Evolutionary conservation across 2,113 vertebrate species (phyloP).

Genomic region (Rana temporaria): DNA sequence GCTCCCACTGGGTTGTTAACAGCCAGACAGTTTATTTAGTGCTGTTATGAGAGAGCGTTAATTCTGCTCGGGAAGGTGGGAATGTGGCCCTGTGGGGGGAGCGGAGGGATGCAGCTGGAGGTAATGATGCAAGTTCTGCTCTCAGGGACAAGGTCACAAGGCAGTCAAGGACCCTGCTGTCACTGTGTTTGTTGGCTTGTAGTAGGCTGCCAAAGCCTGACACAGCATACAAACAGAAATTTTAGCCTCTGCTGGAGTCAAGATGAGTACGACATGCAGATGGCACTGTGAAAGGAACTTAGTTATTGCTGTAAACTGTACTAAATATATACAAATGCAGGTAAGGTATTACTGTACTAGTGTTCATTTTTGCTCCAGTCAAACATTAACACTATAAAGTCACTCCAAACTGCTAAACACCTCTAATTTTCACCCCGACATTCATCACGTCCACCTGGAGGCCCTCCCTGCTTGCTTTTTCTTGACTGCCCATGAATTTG

Average conservation of each 20-base stretch:
- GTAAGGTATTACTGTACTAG: no score
- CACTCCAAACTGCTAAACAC: no score
- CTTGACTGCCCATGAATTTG: no score
- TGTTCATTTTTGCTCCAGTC: no score
- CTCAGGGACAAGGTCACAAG: conserved; percentile 52
- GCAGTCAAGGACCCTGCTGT: conserved; percentile 50
- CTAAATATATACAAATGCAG: no score
- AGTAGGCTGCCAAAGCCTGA: conserved; percentile 21
- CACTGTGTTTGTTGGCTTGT: conserved; percentile 7
- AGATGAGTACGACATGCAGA: conserved; percentile 23
- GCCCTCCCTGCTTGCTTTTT: no score
- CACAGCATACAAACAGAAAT: conserved; percentile 25
- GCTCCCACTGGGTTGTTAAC: conserved; percentile 56
- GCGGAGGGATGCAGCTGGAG: conserved; percentile 44
- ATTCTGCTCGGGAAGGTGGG: conserved; percentile 56
- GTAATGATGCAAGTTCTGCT: conserved; percentile 34
- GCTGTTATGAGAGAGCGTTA: conserved; percentile 56
- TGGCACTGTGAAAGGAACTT: conserved; percentile 11
- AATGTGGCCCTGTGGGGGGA: conserved; percentile 35
- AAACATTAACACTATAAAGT: no score
- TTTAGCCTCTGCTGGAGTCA: neutral
- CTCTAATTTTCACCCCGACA: no score
- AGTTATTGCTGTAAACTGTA: neutral
- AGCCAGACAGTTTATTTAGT: conserved; percentile 59
- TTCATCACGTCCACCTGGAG: no score